Conservation (phyloP, 2,888 invertebrate genomes). For the Globia sparganii region DNA sequence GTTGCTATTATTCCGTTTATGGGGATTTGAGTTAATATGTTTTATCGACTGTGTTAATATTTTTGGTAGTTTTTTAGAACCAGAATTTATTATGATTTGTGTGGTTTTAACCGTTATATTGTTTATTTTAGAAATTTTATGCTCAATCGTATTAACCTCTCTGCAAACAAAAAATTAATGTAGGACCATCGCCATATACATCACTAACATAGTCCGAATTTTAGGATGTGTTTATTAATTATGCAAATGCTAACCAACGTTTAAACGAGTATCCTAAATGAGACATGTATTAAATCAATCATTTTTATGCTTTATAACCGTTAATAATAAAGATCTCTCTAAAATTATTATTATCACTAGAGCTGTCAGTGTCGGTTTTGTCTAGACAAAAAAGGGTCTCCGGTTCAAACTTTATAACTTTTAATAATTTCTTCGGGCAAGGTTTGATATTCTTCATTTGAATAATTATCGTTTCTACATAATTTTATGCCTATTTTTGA, state of each 20-base stretch:
- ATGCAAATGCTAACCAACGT: constrained; percentile 53
- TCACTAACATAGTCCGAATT: constrained; percentile 18
- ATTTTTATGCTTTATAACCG: constrained; percentile 20
- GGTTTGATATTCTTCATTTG: constrained; percentile 17
- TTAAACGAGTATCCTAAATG: constrained; percentile 43
- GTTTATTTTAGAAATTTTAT: constrained; percentile 14
- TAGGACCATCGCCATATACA: constrained; percentile 8
- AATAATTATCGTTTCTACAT: constrained; percentile 12
- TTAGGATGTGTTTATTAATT: constrained; percentile 48
- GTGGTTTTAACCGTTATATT: constrained; percentile 6
- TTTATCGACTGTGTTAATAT: constrained; percentile 47
- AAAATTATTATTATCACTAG: constrained; percentile 30
- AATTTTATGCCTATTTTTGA: background rate
- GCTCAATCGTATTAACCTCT: background rate
- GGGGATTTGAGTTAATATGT: constrained; percentile 36
- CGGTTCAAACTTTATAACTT: constrained; percentile 16
- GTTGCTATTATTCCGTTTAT: constrained; percentile 50
- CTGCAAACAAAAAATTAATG: constrained; percentile 21
- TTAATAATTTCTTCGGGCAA: constrained; percentile 41
- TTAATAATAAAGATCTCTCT: constrained; percentile 17
- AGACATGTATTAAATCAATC: constrained; percentile 52
- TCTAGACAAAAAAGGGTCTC: constrained; percentile 20
- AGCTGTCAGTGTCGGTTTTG: background rate
- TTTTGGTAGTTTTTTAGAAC: constrained; percentile 5
- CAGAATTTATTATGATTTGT: constrained; percentile 5